Percentiles rank a stretch among this genome's conserved stretches.
phyloP scores from a whole-genome alignment of 2,113 vertebrate genomes.

The Pedetes capensis region DNA sequence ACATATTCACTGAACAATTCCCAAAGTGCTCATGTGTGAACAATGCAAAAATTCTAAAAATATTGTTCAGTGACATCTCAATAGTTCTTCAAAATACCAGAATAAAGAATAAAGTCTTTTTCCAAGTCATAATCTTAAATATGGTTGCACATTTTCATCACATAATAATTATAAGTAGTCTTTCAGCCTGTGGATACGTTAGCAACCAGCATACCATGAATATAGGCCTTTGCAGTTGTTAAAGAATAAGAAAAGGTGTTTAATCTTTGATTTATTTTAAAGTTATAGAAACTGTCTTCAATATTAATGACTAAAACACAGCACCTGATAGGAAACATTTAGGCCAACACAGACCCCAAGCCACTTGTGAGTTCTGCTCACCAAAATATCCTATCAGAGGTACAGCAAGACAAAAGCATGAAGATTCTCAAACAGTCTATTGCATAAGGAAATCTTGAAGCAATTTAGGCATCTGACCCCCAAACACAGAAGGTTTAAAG shows the following conservation, averaged over 20 bases:
- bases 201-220: background rate
- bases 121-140: constrained; percentile 11
- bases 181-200: background rate
- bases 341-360: background rate
- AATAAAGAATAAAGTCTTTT: background rate
- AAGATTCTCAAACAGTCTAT: background rate
- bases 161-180: background rate
- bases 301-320: background rate
- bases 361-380: background rate
- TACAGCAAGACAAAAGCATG: background rate
- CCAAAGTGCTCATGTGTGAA: constrained; percentile 62
- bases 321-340: background rate
- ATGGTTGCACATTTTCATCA: background rate
- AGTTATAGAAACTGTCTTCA: background rate
- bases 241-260: background rate
- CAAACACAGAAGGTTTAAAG: background rate
- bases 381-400: background rate
- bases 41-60: constrained; percentile 66
- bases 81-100: constrained; percentile 55
- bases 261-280: constrained; percentile 9
- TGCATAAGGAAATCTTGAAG: background rate
- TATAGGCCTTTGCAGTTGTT: background rate
- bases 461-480: background rate
- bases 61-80: constrained; percentile 51
- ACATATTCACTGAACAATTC: constrained; percentile 65